phyloP scores from a whole-genome alignment of 1,140 invertebrate species.

The Drosophila repleta region DNA sequence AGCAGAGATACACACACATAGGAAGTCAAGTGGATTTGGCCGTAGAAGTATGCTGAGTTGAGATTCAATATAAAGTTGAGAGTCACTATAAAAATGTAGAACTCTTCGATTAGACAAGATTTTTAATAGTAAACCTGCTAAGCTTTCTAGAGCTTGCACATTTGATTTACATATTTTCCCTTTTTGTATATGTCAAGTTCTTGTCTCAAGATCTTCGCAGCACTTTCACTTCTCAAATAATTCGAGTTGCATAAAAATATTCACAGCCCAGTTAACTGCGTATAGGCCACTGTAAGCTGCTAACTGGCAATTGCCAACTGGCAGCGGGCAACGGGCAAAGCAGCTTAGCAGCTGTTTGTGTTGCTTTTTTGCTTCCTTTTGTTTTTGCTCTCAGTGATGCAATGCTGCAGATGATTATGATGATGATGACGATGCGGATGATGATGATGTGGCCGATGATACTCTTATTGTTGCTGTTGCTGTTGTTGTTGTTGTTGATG shows the following conservation, averaged over 20 bases:
- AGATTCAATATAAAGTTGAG: too few species aligned
- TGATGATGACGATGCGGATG: slow-evolving; percentile 13
- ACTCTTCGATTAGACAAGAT: too few species aligned
- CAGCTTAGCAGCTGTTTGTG: slow-evolving; percentile 28
- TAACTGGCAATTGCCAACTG: slow-evolving; percentile 4
- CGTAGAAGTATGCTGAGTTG: too few species aligned
- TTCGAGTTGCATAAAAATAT: neutral
- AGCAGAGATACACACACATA: too few species aligned
- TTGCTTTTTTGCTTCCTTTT: neutral
- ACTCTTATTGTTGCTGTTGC: neutral
- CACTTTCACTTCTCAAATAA: too few species aligned
- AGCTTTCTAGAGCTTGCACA: too few species aligned
- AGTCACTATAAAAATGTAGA: too few species aligned
- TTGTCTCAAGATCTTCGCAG: too few species aligned
- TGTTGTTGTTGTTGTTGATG: slow-evolving; percentile 4
- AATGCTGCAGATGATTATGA: slow-evolving; percentile 8
- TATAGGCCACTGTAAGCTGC: slow-evolving; percentile 20
- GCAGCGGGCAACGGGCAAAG: slow-evolving; percentile 14
- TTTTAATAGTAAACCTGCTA: too few species aligned
- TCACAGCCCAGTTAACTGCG: neutral
- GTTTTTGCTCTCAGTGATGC: slow-evolving; percentile 16
- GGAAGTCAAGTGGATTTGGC: too few species aligned
- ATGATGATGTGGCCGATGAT: neutral
- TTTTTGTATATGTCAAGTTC: too few species aligned
- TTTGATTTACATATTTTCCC: too few species aligned